These are phyloP conservation scores for Galaxea fascicularis DNA, from an alignment of 92 coral and sea anemone genomes.

Conservation along the genomic window DNA sequence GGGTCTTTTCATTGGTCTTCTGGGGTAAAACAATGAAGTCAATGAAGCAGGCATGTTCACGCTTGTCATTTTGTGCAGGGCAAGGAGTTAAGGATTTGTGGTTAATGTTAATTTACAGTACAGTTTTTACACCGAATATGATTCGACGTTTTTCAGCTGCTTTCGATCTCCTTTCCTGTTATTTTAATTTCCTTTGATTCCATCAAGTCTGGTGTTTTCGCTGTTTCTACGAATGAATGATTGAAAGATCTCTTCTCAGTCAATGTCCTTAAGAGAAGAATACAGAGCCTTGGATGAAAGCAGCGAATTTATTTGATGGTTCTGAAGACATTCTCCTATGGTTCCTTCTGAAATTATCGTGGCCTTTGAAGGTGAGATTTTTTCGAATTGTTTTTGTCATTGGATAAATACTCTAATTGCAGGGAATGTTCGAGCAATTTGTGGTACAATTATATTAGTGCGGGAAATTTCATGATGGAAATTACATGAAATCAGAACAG, in stretches of 20 bases:
- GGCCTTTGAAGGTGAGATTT: background rate
- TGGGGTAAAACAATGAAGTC: constrained; percentile 1
- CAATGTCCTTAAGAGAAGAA: background rate
- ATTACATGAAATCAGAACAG: no score
- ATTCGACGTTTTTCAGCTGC: no score
- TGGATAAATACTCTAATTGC: no score
- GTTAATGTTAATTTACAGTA: no score
- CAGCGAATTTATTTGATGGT: constrained; percentile 8
- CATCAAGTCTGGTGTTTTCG: background rate
- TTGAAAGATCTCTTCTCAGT: constrained; percentile 1
- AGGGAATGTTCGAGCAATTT: background rate
- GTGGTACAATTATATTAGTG: background rate
- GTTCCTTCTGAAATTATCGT: background rate
- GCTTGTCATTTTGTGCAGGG: no score
- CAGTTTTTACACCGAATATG: no score
- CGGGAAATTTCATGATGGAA: background rate
- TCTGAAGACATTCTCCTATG: background rate
- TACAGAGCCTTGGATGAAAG: constrained; percentile 18
- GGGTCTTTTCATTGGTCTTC: background rate
- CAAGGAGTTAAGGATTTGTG: no score
- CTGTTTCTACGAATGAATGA: background rate
- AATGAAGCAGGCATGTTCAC: no score
- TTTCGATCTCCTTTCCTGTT: no score
- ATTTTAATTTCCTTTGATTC: background rate
- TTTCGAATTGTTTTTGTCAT: no score